These are phyloP conservation scores for Silvanus unidentatus DNA, from an alignment of 2,888 invertebrate genomes.

Conservation along the genomic window DNA sequence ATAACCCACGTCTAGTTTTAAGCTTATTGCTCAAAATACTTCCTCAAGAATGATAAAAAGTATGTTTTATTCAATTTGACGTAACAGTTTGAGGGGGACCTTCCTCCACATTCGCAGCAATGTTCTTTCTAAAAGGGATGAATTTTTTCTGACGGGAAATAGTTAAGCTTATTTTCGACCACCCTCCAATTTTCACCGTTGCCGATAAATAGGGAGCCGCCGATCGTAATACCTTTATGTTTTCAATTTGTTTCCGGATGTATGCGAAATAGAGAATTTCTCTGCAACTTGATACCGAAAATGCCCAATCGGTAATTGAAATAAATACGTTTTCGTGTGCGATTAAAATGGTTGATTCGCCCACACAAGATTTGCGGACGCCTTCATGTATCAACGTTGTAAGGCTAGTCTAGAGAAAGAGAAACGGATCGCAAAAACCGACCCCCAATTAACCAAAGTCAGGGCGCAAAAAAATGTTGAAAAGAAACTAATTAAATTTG, in stretches of 20 bases:
- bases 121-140: constrained; percentile 5
- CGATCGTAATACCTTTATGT: constrained; percentile 11
- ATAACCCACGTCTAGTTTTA: no score
- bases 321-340: no score
- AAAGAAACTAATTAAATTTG: constrained; percentile 20
- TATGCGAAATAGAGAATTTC: no score
- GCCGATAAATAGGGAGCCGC: constrained; percentile 10
- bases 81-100: constrained; percentile 12
- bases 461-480: constrained; percentile 9
- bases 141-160: constrained; percentile 11
- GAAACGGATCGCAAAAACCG: constrained; percentile 11
- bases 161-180: constrained; percentile 19
- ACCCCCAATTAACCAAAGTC: constrained; percentile 12
- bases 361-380: no score
- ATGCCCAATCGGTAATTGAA: no score
- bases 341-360: no score
- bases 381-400: no score
- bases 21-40: background rate
- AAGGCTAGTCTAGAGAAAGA: no score
- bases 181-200: constrained; percentile 19
- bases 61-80: constrained; percentile 22
- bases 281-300: no score
- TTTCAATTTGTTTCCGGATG: constrained; percentile 4
- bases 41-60: constrained; percentile 14
- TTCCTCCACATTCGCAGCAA: no score